Evolutionary conservation across 2,113 vertebrate genomes (phyloP), one percentile per base, ranked within the genome.

Genomic region (Varanus komodoensis): DNA sequence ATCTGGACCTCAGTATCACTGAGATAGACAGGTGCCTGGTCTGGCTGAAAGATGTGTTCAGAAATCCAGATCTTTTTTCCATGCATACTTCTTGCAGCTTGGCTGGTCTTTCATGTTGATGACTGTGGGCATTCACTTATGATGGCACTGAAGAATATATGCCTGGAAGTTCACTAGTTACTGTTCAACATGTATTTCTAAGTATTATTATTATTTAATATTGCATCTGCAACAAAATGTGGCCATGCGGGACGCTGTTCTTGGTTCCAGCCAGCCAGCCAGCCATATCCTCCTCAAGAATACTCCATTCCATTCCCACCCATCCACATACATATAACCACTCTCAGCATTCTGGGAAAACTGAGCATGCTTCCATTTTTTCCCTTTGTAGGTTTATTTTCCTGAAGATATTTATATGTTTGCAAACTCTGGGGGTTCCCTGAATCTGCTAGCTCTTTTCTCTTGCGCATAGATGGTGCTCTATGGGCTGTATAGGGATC

Each of bases 11-110:
- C 73, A 75, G 50, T 81, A 21, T 92, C 82, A 57, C 38, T 82
- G 77, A 93, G 86, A 54, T 1, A 0, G 0, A 74, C 82, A 86
- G n/a, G 89, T 94, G 34, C 54, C 85, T 92, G 87, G 78, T 21
- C 52, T 91, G 1, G 0, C 57, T 94, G 67, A 92, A 91, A 92
- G 88, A 91, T 71, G 50, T 90, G 57, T 82, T 84, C 34, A 89
- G 84, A 86, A 84, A 88, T 86, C 87, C 44, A 91, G 25, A 90
- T 93, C 84, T 75, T 93, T 61, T 89, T 89, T 61, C 2, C 0
- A 1, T 90, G 7, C 77, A 15, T 19, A 82, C 9, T 1, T 74
- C 25, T 81, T 91, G 80, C 50, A 54, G 78, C 91, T 92, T 44
- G 61, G 17, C 57, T 7, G 7, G 21, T 23, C 48, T 78, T 84